Evolutionary conservation across 1,140 invertebrate genomes (phyloP).

Genomic region (Babylonia areolata): DNA sequence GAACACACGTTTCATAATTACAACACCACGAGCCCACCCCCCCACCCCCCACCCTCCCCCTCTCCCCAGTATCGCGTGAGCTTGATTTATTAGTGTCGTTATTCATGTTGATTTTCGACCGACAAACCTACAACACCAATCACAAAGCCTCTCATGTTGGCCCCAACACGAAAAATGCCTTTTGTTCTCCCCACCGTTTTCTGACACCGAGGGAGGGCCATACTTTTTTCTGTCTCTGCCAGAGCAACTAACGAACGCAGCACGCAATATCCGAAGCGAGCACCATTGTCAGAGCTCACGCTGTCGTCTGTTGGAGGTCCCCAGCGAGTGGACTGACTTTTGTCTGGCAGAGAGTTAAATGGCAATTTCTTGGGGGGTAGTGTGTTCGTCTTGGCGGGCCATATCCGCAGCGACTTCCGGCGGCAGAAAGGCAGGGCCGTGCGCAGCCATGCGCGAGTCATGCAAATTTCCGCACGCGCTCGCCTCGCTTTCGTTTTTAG

Average conservation of each 20-base stretch:
- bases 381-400: constrained; percentile 24
- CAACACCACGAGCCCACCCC: too few relatives aligned
- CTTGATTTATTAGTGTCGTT: not conserved
- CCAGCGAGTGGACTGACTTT: not conserved
- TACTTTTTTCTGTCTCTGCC: not conserved
- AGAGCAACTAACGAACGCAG: constrained; percentile 15
- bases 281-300: not conserved
- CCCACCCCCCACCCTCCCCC: not conserved
- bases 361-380: constrained; percentile 5
- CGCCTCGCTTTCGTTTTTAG: not conserved
- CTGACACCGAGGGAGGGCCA: constrained; percentile 2
- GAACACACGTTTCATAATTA: too few relatives aligned
- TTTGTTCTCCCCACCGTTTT: not conserved
- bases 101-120: constrained; percentile 5
- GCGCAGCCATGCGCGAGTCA: constrained; percentile 27
- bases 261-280: constrained; percentile 24
- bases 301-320: not conserved
- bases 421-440: constrained; percentile 3
- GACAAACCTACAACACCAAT: not conserved
- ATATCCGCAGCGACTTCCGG: constrained; percentile 20
- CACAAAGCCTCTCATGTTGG: not conserved
- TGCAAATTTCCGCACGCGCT: constrained; percentile 29
- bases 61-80: not conserved
- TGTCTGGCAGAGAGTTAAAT: constrained; percentile 17
- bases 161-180: not conserved